These are phyloP conservation scores for Vanessa tameamea DNA, from an alignment of 1,140 invertebrate genomes.

Conservation along the genomic window DNA sequence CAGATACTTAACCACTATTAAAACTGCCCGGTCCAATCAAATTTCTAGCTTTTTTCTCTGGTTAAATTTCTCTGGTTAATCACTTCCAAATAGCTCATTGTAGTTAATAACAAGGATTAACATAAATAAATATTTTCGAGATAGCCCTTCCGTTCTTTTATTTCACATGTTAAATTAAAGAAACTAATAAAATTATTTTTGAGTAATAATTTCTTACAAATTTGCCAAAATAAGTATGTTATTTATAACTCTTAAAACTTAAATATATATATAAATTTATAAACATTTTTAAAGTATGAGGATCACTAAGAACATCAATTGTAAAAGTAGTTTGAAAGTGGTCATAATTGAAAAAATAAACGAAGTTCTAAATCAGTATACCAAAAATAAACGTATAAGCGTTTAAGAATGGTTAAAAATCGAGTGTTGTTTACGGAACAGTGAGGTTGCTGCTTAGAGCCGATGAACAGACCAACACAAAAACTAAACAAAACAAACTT, in stretches of 20 bases:
- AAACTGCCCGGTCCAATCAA: conserved; percentile 49
- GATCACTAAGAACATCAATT: background rate
- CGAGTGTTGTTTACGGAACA: conserved; percentile 35
- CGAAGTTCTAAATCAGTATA: background rate
- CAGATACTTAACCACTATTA: conserved; percentile 55
- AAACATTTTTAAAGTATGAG: conserved; percentile 6
- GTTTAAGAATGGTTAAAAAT: conserved; percentile 34
- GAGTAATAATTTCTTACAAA: too few relatives aligned
- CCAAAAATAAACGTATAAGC: conserved; percentile 17
- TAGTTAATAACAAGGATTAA: background rate
- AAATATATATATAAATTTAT: too few relatives aligned
- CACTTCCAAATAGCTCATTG: background rate
- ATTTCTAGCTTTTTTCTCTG: too few relatives aligned
- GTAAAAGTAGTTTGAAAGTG: background rate
- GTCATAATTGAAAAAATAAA: conserved; percentile 4
- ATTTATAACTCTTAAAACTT: too few relatives aligned
- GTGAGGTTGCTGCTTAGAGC: conserved; percentile 29
- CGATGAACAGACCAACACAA: conserved; percentile 37
- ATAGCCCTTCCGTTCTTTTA: background rate
- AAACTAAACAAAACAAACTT: conserved; percentile 61
- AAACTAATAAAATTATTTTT: conserved; percentile 23
- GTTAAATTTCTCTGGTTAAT: too few relatives aligned
- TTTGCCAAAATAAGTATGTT: too few relatives aligned
- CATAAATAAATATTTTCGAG: conserved; percentile 13
- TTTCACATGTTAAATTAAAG: conserved; percentile 14